These are phyloP conservation scores for Podarcis siculus DNA, from an alignment of 2,797 vertebrate genomes.

Conservation along the genomic window DNA sequence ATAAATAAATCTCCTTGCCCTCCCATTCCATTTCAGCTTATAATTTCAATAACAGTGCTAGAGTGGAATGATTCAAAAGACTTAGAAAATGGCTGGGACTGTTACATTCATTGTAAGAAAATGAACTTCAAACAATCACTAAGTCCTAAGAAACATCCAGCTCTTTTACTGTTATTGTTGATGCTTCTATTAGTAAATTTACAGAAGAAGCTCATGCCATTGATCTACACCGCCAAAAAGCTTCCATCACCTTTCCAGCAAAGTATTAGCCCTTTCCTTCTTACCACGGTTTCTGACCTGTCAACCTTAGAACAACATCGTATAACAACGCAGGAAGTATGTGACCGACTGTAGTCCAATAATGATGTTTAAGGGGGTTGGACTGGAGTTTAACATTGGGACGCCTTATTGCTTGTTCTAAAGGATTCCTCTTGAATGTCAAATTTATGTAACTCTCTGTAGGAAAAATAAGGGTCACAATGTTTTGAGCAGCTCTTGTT, in stretches of 20 bases:
- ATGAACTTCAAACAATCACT: conserved; percentile 48
- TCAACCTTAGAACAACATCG: conserved; percentile 89
- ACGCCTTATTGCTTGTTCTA: conserved; percentile 88
- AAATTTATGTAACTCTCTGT: conserved; percentile 87
- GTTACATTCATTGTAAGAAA: conserved; percentile 3
- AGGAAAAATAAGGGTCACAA: conserved; percentile 83
- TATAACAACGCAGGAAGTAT: conserved; percentile 84
- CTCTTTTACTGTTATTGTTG: conserved; percentile 70
- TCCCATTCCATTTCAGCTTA: conserved; percentile 69
- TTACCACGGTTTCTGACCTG: conserved; percentile 93
- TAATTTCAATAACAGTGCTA: conserved; percentile 76
- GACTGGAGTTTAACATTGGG: conserved; percentile 86
- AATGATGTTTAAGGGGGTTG: conserved; percentile 86
- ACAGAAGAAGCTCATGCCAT: conserved; percentile 74
- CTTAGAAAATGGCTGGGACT: conserved; percentile 42
- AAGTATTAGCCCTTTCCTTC: conserved; percentile 78
- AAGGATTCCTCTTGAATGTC: conserved; percentile 88
- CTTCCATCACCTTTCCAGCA: conserved; percentile 76
- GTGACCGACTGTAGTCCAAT: conserved; percentile 84
- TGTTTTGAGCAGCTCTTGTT: conserved; percentile 68
- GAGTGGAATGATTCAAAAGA: conserved; percentile 52
- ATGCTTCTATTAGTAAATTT: conserved; percentile 69
- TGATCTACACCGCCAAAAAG: conserved; percentile 71
- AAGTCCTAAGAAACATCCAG: conserved; percentile 61
- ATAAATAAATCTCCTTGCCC: conserved; percentile 31